Evolutionary conservation across 2,113 vertebrate genomes (phyloP).

Genomic region (Elanus axillaris): DNA sequence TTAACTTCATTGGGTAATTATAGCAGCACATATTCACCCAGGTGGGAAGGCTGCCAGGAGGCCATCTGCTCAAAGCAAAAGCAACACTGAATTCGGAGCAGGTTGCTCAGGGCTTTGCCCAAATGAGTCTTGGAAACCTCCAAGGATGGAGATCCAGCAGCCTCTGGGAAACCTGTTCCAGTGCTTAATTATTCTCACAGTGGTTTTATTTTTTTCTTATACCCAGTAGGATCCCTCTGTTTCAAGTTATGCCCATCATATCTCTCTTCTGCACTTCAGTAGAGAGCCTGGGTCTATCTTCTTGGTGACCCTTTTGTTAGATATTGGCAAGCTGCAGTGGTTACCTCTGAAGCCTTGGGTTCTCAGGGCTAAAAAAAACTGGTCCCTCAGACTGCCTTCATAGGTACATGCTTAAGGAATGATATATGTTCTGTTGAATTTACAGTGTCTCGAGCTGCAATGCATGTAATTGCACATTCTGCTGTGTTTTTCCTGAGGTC

Average conservation of each 20-base stretch:
- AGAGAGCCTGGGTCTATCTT: background rate
- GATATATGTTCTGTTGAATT: background rate
- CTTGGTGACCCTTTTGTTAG: background rate
- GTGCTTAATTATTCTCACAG: background rate
- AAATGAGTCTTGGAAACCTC: background rate
- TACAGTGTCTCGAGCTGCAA: background rate
- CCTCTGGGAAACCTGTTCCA: background rate
- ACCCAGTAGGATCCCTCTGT: background rate
- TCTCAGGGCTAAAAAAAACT: fast-evolving
- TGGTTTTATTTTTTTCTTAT: background rate
- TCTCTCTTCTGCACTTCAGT: background rate
- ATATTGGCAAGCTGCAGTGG: background rate
- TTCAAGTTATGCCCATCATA: background rate
- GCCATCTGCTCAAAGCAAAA: background rate
- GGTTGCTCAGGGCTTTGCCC: background rate
- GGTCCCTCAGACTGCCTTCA: background rate
- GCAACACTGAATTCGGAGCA: background rate
- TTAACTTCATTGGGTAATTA: background rate
- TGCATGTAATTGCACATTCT: background rate
- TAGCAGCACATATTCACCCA: background rate
- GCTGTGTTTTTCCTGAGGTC: background rate
- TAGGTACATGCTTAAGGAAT: background rate
- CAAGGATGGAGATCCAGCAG: background rate
- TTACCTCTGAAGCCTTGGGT: background rate
- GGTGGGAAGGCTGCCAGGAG: background rate